These are phyloP conservation scores for Leistus spinibarbis DNA, from an alignment of 2,888 invertebrate species.

Conservation along the genomic window DNA sequence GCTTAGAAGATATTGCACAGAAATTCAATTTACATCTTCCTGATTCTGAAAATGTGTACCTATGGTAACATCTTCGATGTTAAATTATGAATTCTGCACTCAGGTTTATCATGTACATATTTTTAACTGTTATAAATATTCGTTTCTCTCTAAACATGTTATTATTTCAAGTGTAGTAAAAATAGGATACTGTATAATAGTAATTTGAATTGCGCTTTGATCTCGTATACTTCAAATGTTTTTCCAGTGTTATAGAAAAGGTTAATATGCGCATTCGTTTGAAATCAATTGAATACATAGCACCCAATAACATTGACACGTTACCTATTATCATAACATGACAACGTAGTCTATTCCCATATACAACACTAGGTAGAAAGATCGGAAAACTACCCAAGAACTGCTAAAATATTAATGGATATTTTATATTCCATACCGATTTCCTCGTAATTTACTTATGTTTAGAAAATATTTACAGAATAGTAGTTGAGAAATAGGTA, in stretches of 20 bases:
- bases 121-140: neutral
- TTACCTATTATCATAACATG: neutral
- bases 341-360: neutral
- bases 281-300: neutral
- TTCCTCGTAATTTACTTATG: too few relatives aligned
- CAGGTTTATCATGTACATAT: too few relatives aligned
- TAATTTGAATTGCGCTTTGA: conserved; percentile 27
- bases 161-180: neutral
- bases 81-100: too few relatives aligned
- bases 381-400: neutral
- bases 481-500: too few relatives aligned
- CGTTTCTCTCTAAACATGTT: neutral
- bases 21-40: too few relatives aligned
- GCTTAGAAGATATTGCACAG: too few relatives aligned
- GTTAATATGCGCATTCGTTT: neutral
- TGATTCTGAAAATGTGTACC: too few relatives aligned
- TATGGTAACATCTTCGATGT: too few relatives aligned
- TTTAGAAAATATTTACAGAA: too few relatives aligned
- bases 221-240: conserved; percentile 5
- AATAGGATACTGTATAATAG: neutral
- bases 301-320: neutral
- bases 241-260: neutral
- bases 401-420: neutral
- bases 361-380: neutral
- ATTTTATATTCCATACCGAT: too few relatives aligned